These are phyloP conservation scores for Ia io DNA, from an alignment of 2,113 vertebrate species.

Conservation along the genomic window DNA sequence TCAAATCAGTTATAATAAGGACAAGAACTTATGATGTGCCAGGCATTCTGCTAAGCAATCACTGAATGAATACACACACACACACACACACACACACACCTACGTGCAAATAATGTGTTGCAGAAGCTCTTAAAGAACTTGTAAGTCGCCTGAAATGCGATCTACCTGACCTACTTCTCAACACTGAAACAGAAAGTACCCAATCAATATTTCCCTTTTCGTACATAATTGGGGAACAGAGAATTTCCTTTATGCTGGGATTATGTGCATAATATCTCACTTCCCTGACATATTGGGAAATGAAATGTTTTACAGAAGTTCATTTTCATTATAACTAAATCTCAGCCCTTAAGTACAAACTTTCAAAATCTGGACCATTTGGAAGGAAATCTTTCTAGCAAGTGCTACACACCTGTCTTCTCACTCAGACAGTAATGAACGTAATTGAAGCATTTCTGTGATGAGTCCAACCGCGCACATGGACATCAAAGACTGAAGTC, in stretches of 20 bases:
- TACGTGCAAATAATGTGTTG: neutral
- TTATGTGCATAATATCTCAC: slow-evolving; percentile 43
- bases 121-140: slow-evolving; percentile 22
- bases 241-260: slow-evolving; percentile 34
- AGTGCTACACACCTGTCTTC: neutral
- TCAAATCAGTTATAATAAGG: neutral
- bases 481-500: neutral
- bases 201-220: slow-evolving; percentile 33
- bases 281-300: slow-evolving; percentile 40
- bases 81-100: neutral
- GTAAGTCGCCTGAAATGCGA: neutral
- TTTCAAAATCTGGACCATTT: slow-evolving; percentile 31
- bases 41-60: neutral
- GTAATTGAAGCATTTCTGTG: neutral
- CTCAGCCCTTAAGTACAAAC: neutral
- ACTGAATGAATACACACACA: neutral
- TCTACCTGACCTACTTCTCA: slow-evolving; percentile 43
- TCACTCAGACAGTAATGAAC: neutral
- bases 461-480: neutral
- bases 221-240: slow-evolving; percentile 34
- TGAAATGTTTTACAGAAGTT: slow-evolving; percentile 46
- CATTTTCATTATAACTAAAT: slow-evolving; percentile 33
- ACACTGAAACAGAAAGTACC: slow-evolving; percentile 18
- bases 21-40: neutral
- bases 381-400: slow-evolving; percentile 17